Percentiles rank a stretch among this genome's conserved stretches.
Evolutionary conservation across 2,113 vertebrate species (phyloP).

Genomic region (Saimiri boliviensis): DNA sequence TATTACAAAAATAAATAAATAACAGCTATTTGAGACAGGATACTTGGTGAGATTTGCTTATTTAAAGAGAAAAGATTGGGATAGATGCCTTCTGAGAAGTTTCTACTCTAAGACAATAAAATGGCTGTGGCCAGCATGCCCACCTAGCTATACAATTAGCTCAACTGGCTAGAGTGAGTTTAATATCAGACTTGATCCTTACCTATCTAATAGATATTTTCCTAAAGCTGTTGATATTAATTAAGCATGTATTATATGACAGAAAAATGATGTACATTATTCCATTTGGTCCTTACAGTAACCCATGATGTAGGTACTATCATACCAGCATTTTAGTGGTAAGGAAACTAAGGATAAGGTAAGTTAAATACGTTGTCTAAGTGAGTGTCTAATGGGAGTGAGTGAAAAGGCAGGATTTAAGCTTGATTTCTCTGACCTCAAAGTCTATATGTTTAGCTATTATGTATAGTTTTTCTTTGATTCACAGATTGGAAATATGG

Average conservation of each 20-base stretch:
- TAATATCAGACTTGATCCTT: neutral
- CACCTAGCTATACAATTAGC: neutral
- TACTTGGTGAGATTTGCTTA: neutral
- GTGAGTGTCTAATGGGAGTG: neutral
- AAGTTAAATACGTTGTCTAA: constrained; percentile 30
- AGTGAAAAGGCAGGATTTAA: constrained; percentile 4
- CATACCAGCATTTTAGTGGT: neutral
- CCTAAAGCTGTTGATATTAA: constrained; percentile 22
- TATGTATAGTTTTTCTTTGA: constrained; percentile 40
- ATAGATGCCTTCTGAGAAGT: neutral
- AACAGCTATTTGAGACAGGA: neutral
- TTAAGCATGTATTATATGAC: neutral
- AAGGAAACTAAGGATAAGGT: neutral
- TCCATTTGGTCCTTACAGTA: neutral
- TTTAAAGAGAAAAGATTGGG: neutral
- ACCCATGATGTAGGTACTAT: neutral
- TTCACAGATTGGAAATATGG: constrained; percentile 20
- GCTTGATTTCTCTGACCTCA: constrained; percentile 44
- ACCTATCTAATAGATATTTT: neutral
- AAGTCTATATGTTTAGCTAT: constrained; percentile 33
- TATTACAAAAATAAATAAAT: neutral
- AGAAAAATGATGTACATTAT: neutral
- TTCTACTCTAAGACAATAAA: neutral
- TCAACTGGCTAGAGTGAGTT: neutral
- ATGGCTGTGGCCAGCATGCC: neutral